Base-by-base conservation (phyloP, 1,140 invertebrate species). In the Monomorium pharaonis region DNA sequence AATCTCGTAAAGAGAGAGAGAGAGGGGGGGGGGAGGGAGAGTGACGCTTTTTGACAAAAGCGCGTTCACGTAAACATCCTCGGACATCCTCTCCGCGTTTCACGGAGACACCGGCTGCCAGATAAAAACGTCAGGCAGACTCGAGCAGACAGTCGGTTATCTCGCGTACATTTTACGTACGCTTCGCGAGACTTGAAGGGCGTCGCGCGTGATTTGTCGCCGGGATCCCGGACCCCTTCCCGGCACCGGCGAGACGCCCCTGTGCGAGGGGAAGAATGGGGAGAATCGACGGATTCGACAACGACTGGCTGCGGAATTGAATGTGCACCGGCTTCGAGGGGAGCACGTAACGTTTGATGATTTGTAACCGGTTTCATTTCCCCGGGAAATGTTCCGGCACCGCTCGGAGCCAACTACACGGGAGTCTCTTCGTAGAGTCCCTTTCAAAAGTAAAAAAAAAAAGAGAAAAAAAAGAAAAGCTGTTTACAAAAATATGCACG, bases 131-230 rank as follows among this genome's bases (percentile, higher is more conserved):
- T 85, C 49, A 47, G 14, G 37, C 37, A 58, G 51, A 58, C 69
- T 51, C 47, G 33, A 10, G 44, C 80, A 80, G 69, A 63, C 63
- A 60, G 86, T 44, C 83, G 37, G 67, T 88, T 89, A 81, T 88
- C 84, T 88, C 63, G 51, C 56, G 54, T 44, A 69, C 87, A 83
- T 89, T 89, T 89, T 74, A 74, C 70, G 49, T 72, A 69, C 77
- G 78, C 33, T 58, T 86, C 54, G 76, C 56, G 56, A 90, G 33
- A 65, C 33, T 67, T 65, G 62, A 87, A 83, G 77, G 58, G 67
- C 86, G 84, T 88, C 69, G 69, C 84, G 70, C 84, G 60, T 88
- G 88, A 88, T 89, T 89, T 88, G 88, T 89, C 86, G 78, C 65
- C 27, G 54, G 81, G 24, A 12, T 42, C 63, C 63, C 14, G 18